Percentiles rank a stretch among this genome's conserved stretches.
Evolutionary conservation across 1,140 invertebrate species (phyloP).

Genomic region (Caenorhabditis remanei): DNA sequence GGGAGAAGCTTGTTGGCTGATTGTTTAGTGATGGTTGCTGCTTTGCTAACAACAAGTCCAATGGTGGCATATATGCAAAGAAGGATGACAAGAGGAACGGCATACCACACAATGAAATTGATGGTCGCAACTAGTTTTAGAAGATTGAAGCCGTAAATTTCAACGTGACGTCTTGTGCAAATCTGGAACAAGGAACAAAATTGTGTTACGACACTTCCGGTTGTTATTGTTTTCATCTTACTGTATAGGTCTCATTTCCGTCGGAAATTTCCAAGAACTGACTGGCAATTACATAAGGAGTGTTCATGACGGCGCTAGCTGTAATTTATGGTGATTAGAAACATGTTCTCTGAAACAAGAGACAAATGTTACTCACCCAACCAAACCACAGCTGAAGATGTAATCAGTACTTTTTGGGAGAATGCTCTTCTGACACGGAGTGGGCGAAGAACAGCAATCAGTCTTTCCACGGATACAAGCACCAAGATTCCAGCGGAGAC

Average conservation of each 20-base stretch:
- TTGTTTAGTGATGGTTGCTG: constrained; percentile 53
- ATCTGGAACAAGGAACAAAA: constrained; percentile 61
- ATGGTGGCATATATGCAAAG: constrained; percentile 72
- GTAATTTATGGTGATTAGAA: not conserved
- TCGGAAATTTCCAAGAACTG: constrained; percentile 71
- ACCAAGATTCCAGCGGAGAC: constrained; percentile 74
- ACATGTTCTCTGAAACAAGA: not conserved
- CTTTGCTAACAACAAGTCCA: constrained; percentile 68
- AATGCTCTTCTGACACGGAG: constrained; percentile 71
- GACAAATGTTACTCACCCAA: constrained; percentile 60
- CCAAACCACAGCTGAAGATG: constrained; percentile 71
- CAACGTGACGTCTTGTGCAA: constrained; percentile 69
- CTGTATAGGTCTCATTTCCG: constrained; percentile 66
- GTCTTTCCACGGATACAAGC: constrained; percentile 74
- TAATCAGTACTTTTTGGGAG: constrained; percentile 67
- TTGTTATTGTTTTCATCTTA: constrained; percentile 8
- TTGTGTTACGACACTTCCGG: not conserved
- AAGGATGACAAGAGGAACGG: constrained; percentile 68
- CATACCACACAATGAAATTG: constrained; percentile 71
- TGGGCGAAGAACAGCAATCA: constrained; percentile 75
- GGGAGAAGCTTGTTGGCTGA: constrained; percentile 56
- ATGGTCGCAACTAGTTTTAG: constrained; percentile 72
- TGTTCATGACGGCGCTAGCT: constrained; percentile 68
- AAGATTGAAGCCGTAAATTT: constrained; percentile 68
- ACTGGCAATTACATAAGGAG: constrained; percentile 73